phyloP scores from a whole-genome alignment of 2,888 invertebrate genomes.

The Dryomyza anilis region DNA sequence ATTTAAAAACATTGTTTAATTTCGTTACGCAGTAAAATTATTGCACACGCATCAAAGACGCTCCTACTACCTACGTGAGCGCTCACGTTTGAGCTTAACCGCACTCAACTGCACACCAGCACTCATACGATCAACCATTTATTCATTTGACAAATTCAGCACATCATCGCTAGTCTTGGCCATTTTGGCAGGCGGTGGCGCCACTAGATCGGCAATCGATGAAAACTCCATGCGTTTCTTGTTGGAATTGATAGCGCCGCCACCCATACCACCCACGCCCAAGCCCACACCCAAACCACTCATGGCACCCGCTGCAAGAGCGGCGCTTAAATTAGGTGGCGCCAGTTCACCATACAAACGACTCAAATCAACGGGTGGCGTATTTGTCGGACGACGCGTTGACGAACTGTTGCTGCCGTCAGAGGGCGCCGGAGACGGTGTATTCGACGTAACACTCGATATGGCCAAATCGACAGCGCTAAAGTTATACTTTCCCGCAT shows the following conservation, averaged over 20 bases:
- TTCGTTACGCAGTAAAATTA: no score
- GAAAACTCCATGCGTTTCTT: slow-evolving; percentile 62
- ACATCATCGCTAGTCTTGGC: slow-evolving; percentile 64
- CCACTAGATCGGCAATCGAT: slow-evolving; percentile 60
- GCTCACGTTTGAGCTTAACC: no score
- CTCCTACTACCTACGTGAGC: no score
- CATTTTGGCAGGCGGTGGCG: slow-evolving; percentile 66
- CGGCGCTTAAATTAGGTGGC: slow-evolving; percentile 45
- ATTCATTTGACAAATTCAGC: slow-evolving; percentile 58
- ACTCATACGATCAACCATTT: no score
- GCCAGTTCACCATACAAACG: slow-evolving; percentile 55
- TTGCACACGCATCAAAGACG: no score
- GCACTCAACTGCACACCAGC: no score
- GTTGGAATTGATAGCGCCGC: slow-evolving; percentile 39
- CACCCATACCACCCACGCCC: slow-evolving; percentile 32
- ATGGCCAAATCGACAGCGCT: slow-evolving; percentile 61
- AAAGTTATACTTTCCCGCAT: slow-evolving; percentile 57
- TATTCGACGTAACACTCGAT: slow-evolving; percentile 59
- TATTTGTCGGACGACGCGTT: slow-evolving; percentile 54
- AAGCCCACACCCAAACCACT: no score
- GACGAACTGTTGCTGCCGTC: slow-evolving; percentile 54
- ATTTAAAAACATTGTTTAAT: no score
- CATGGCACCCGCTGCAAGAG: slow-evolving; percentile 32
- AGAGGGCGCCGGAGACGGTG: slow-evolving; percentile 54
- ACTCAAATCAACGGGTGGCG: slow-evolving; percentile 58